A percentile compares a stretch with the other conserved stretches of the same genome.
Conservation (phyloP, 1,140 invertebrate genomes). For the Drosophila orena region DNA sequence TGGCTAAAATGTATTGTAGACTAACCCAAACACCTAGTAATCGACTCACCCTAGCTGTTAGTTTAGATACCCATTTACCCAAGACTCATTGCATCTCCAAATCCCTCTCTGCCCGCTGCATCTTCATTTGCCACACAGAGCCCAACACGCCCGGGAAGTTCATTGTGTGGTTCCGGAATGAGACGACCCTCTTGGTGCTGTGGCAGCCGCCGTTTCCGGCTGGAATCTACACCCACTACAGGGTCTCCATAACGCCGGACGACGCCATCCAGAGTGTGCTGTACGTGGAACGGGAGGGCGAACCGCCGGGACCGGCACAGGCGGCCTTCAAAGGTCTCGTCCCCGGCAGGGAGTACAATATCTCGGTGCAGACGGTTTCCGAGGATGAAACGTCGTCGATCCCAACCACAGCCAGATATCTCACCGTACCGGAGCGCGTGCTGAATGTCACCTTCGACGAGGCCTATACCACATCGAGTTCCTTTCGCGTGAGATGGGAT, state of each 20-base stretch:
- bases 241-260: conserved; percentile 94
- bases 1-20: background rate
- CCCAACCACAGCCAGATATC: conserved; percentile 95
- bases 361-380: conserved; percentile 89
- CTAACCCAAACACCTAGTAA: background rate
- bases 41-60: conserved; percentile 5
- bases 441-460: conserved; percentile 93
- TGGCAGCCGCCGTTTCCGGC: conserved; percentile 98
- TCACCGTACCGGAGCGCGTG: conserved; percentile 94
- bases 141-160: conserved; percentile 97
- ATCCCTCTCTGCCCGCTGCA: conserved; percentile 5
- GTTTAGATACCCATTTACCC: conserved; percentile 5
- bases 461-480: conserved; percentile 89
- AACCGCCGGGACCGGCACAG: conserved; percentile 96
- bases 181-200: conserved; percentile 95
- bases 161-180: conserved; percentile 98
- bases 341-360: conserved; percentile 87
- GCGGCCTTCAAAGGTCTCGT: conserved; percentile 96
- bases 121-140: conserved; percentile 86
- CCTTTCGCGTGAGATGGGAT: conserved; percentile 93
- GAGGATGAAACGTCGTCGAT: conserved; percentile 95
- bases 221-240: conserved; percentile 95
- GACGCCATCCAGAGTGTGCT: conserved; percentile 94
- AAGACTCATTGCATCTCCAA: conserved; percentile 27
- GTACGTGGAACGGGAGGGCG: conserved; percentile 95